A percentile compares a stretch with the other conserved stretches of the same genome.
phyloP scores from a whole-genome alignment of 1,140 invertebrate genomes.

The Capitella teleta region DNA sequence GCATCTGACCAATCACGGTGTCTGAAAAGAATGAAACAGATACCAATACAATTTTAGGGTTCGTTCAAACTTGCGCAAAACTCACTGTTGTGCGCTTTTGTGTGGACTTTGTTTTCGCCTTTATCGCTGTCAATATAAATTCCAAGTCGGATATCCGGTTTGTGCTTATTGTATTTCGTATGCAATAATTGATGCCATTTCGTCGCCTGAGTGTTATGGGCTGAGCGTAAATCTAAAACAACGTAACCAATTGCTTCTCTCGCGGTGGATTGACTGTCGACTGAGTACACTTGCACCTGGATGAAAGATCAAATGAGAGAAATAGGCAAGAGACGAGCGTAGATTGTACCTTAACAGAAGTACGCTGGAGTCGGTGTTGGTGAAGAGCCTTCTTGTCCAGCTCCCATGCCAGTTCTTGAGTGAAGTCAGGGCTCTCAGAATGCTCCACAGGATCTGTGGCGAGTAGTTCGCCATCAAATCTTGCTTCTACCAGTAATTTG shows the following conservation, averaged over 20 bases:
- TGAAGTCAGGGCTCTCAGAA: conserved; percentile 38
- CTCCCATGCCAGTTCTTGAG: conserved; percentile 47
- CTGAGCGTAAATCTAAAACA: conserved; percentile 43
- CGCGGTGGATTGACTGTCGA: conserved; percentile 25
- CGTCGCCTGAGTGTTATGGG: conserved; percentile 29
- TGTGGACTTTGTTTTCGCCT: conserved; percentile 20
- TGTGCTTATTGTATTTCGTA: conserved; percentile 41
- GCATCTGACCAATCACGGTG: too few species aligned
- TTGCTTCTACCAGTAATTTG: conserved; percentile 40
- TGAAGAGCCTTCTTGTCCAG: conserved; percentile 44
- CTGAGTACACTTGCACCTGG: conserved; percentile 42
- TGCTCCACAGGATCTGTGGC: conserved; percentile 43
- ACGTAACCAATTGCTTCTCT: conserved; percentile 45
- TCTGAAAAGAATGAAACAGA: too few species aligned
- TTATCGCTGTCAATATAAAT: conserved; percentile 35
- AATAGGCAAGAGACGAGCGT: too few species aligned
- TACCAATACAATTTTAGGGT: too few species aligned
- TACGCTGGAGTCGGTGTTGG: conserved; percentile 42
- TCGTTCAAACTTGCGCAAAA: too few species aligned
- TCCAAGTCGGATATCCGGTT: conserved; percentile 40
- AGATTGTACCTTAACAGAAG: conserved; percentile 44
- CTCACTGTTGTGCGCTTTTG: conserved; percentile 13
- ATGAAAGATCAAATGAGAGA: too few species aligned
- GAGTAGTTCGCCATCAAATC: conserved; percentile 45
- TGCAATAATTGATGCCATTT: conserved; percentile 44